Conservation (phyloP, 1,140 invertebrate species). For the Scaptomyza graminum region DNA sequence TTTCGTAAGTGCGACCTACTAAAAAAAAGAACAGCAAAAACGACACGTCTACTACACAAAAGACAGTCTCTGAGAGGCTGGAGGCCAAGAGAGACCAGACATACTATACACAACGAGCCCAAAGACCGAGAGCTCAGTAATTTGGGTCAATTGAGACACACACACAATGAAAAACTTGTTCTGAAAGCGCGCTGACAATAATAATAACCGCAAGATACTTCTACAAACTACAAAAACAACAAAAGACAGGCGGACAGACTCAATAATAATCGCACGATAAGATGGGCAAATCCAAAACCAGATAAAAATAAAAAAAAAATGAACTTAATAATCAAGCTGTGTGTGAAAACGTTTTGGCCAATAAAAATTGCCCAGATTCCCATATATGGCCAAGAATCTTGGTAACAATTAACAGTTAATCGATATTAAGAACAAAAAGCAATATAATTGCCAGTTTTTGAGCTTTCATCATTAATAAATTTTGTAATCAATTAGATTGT, state of each 20-base stretch:
- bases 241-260: neutral
- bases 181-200: conserved; percentile 50
- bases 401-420: conserved; percentile 13
- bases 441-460: neutral
- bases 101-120: conserved; percentile 7
- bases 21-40: conserved; percentile 42
- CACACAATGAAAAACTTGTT: conserved; percentile 47
- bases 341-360: too few relatives aligned
- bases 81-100: neutral
- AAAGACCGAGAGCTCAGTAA: conserved; percentile 36
- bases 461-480: neutral
- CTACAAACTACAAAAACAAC: conserved; percentile 1
- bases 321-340: too few relatives aligned
- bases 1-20: conserved; percentile 42
- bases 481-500: neutral
- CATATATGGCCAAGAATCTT: too few relatives aligned
- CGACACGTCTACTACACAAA: conserved; percentile 51
- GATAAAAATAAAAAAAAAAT: neutral
- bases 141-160: conserved; percentile 55
- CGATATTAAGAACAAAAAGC: neutral
- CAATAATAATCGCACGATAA: conserved; percentile 16
- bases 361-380: too few relatives aligned
- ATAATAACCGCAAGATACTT: conserved; percentile 44
- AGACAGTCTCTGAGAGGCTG: conserved; percentile 2
- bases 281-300: neutral